Base-by-base conservation (phyloP, 2,113 vertebrate genomes). In the Passer domesticus region DNA sequence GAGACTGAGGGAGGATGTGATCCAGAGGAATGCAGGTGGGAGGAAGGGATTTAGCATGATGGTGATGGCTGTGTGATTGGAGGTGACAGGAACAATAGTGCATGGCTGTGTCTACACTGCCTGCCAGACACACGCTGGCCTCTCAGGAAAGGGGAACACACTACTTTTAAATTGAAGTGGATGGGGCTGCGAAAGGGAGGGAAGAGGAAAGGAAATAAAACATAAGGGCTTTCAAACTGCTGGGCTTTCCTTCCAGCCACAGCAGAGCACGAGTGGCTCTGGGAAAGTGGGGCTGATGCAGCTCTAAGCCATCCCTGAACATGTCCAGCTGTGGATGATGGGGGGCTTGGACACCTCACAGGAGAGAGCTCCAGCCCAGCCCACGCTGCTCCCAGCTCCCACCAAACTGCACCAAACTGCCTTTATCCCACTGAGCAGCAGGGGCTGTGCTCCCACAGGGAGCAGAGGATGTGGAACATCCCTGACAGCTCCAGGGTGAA, bases 51-150 rank as follows among this genome's bases (percentile, higher is more conserved):
- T 87, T 27, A 15, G 24, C 8, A 1, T 8, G 72, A 41, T 67
- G 85, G 72, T 41, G 64, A 77, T 92, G 43, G 23, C 46, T 39
- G 66, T 6, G 5, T 73, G 84, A 91, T 95, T 70, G 47, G 75
- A 93, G 68, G 44, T 67, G 88, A 86, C 90, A 92, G 67, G 76
- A 86, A 93, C 53, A 75, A 64, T 28, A 93, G 43, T 39, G 75
- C 50, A 50, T 24, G 63, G 66, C 55, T 74, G 39, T 59, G 64
- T 64, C 94, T 90, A 74, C 81, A 60, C 33, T 14, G 33, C 68
- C 55, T 10, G 33, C 70, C 16, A 83, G 83, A 39, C 11, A 67
- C 19, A 23, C 2, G 19, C 33, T 5, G 64, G 72, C 52, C 85
- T 62, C 85, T 21, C 68, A 83, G 83, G 75, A 41, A 91, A 81